Percentiles rank a stretch among this genome's conserved stretches.
phyloP scores from a whole-genome alignment of 2,888 invertebrate species.

The Drosophila dives region DNA sequence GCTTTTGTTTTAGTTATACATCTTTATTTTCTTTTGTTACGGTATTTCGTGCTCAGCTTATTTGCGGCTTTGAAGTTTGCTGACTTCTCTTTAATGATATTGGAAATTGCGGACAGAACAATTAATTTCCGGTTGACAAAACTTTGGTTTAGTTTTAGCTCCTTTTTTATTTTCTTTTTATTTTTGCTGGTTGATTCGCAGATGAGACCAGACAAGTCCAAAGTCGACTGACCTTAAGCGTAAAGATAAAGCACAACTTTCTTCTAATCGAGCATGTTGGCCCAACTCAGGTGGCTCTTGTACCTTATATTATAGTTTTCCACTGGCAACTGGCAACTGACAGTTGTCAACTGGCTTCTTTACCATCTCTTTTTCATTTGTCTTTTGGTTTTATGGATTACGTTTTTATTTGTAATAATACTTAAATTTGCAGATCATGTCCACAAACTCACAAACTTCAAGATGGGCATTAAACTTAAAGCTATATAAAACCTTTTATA shows the following conservation, averaged over 20 bases:
- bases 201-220: constrained; percentile 1
- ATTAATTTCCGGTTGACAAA: constrained; percentile 80
- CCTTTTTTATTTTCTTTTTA: background rate
- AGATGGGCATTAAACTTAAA: too few relatives aligned
- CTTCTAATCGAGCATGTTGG: constrained; percentile 61
- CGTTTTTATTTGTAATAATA: background rate
- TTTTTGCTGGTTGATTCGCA: constrained; percentile 30
- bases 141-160: constrained; percentile 67
- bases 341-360: constrained; percentile 11
- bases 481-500: too few relatives aligned
- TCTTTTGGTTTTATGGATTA: background rate
- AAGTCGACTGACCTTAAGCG: constrained; percentile 29
- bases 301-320: constrained; percentile 7
- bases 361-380: constrained; percentile 10
- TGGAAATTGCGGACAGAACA: constrained; percentile 81
- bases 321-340: constrained; percentile 2
- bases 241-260: constrained; percentile 50
- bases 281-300: constrained; percentile 1
- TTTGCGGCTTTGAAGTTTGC: constrained; percentile 70
- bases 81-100: constrained; percentile 76
- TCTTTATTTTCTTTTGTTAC: constrained; percentile 36
- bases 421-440: too few relatives aligned
- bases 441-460: too few relatives aligned
- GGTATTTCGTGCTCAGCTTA: constrained; percentile 21
- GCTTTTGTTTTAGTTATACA: constrained; percentile 56